Percentiles rank a stretch among this genome's conserved stretches.
Conservation (phyloP, 2,888 invertebrate genomes). For the Drosophila limbata region DNA sequence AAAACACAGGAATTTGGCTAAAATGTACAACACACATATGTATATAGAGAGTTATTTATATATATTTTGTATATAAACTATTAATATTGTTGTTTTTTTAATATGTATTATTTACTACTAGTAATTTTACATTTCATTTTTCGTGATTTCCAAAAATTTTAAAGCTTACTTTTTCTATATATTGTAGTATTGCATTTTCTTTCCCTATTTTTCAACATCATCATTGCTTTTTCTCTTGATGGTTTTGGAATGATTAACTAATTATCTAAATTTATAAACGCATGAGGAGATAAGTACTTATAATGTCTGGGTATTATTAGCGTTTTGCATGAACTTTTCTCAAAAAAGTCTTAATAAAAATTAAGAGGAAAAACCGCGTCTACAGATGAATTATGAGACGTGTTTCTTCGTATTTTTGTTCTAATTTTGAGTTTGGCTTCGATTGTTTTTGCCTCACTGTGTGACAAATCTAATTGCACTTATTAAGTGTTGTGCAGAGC, state of each 20-base stretch:
- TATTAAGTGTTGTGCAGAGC: constrained; percentile 32
- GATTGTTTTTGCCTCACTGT: constrained; percentile 41
- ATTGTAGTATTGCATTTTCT: constrained; percentile 68
- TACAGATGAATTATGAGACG: constrained; percentile 25
- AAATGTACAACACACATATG: constrained; percentile 78
- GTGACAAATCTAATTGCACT: constrained; percentile 46
- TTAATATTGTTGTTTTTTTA: constrained; percentile 31
- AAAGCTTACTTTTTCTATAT: constrained; percentile 70
- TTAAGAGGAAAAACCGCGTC: constrained; percentile 34
- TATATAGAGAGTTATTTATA: constrained; percentile 57
- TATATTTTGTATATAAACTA: constrained; percentile 63
- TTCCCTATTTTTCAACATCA: constrained; percentile 58
- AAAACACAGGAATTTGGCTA: constrained; percentile 78
- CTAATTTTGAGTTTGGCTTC: constrained; percentile 6
- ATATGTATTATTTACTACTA: constrained; percentile 56
- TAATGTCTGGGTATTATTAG: constrained; percentile 46
- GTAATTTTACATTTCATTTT: constrained; percentile 65
- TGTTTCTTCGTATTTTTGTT: constrained; percentile 8
- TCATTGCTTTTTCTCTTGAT: constrained; percentile 54
- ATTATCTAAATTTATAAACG: constrained; percentile 32
- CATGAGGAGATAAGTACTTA: constrained; percentile 41
- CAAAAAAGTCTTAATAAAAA: constrained; percentile 37
- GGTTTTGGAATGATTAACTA: constrained; percentile 64
- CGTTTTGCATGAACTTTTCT: constrained; percentile 73
- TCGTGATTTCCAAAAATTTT: constrained; percentile 42